Conservation (phyloP, 2,797 vertebrate genomes). For the Chelidonichthys spinosus region DNA sequence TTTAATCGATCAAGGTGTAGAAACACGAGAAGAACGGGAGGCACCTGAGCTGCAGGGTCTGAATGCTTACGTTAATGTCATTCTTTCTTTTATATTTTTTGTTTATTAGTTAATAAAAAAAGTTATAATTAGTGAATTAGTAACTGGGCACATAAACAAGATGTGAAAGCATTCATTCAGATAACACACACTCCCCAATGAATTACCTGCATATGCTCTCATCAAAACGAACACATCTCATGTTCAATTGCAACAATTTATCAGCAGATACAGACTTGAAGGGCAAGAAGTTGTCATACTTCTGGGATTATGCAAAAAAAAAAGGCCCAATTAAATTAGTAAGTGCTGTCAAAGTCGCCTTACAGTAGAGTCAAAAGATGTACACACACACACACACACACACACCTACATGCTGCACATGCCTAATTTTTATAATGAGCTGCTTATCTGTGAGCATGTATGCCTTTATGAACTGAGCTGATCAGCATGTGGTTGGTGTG, state of each 20-base stretch:
- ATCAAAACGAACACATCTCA: not conserved
- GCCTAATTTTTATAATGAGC: slow-evolving; percentile 76
- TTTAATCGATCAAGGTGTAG: not conserved
- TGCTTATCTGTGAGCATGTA: slow-evolving; percentile 45
- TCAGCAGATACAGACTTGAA: slow-evolving; percentile 11
- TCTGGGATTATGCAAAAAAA: slow-evolving; percentile 44
- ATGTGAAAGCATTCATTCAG: not conserved
- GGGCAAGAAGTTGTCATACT: slow-evolving; percentile 15
- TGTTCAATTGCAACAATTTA: not conserved
- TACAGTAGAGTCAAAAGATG: slow-evolving; percentile 46
- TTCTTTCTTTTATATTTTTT: no score
- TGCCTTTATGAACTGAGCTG: slow-evolving; percentile 50
- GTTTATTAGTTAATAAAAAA: no score
- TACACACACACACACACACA: slow-evolving; percentile 24
- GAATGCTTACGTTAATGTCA: not conserved
- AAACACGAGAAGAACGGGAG: not conserved
- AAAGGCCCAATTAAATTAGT: slow-evolving; percentile 16
- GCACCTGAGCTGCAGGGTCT: not conserved
- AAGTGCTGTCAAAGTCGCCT: slow-evolving; percentile 38
- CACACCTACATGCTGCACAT: slow-evolving; percentile 4
- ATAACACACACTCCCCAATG: not conserved
- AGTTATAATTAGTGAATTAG: no score
- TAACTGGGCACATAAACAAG: not conserved
- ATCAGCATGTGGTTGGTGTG: slow-evolving; percentile 32
- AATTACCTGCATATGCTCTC: not conserved